Percentiles rank a stretch among this genome's conserved stretches.
phyloP scores from a whole-genome alignment of 2,797 vertebrate genomes.

The Mallotus villosus region DNA sequence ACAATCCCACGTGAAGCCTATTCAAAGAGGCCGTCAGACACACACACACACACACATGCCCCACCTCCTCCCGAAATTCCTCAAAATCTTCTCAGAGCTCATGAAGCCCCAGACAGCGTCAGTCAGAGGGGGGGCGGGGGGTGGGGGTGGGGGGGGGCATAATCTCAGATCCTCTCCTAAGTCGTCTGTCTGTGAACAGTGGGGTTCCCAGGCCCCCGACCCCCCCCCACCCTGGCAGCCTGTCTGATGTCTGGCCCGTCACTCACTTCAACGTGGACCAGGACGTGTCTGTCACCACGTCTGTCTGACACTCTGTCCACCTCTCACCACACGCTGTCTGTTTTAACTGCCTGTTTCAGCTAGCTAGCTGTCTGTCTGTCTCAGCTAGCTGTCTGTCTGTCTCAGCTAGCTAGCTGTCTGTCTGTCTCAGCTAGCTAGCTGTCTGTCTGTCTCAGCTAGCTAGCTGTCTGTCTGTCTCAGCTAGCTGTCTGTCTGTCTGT shows the following conservation, averaged over 20 bases:
- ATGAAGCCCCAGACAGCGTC: conserved; percentile 62
- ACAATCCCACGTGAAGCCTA: not conserved
- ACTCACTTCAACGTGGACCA: not conserved
- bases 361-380: conserved; percentile 7
- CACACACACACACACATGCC: conserved; percentile 22
- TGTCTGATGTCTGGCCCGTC: not conserved
- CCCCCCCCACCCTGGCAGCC: not conserved
- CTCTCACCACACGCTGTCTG: conserved; percentile 6
- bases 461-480: conserved; percentile 2
- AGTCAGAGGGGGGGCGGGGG: conserved; percentile 33
- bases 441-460: conserved; percentile 9
- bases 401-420: not conserved
- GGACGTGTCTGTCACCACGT: not conserved
- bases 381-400: not conserved
- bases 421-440: conserved; percentile 6
- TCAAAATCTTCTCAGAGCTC: conserved; percentile 61
- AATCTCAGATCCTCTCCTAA: conserved; percentile 37
- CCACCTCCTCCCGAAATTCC: conserved; percentile 49
- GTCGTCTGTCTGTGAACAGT: not conserved
- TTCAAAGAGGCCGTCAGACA: not conserved
- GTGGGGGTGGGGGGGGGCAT: conserved; percentile 37
- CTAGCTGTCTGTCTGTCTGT: not conserved
- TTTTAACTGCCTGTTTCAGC: not conserved
- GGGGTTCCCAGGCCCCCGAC: too few relatives aligned
- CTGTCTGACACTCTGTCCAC: conserved; percentile 33